Evolutionary conservation across 2,888 invertebrate genomes (phyloP), one percentile per base, ranked within the genome.

Genomic region (Oeneis ivallda): DNA sequence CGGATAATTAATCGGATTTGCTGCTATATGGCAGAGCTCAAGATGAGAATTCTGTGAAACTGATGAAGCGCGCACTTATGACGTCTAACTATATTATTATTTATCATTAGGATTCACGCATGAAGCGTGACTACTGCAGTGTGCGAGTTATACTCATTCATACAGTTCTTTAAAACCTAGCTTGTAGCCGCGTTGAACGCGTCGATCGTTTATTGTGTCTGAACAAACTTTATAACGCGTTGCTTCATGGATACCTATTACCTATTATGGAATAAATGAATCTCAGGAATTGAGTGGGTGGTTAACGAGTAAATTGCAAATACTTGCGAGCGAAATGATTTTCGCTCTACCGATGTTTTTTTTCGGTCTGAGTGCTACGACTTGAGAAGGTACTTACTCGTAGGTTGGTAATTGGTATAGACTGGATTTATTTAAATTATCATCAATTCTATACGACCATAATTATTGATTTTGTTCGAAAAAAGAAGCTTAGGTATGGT

Each of bases 221-320:
- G 47, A 9, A 9, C 17, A 15, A 17, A 17, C 47, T 2, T 47
- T 26, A 15, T 52, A 56, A 49, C 63, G n/a, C 41, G 47, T 54
- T 60, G 50, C 49, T 65, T 41, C 54, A 56, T 43, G 49, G n/a
- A 50, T 49, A 47, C 62, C 54, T 50, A 49, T n/a, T 56, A 19
- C 41, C 56, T 58, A 43, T 45, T 54, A 52, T 32, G 43, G 62
- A 43, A 62, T 62, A 62, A 62, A 53, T 45, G 50, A 61, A 62
- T 45, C 62, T 45, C 50, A 49, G 53, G 62, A 34, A 45, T 53
- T 43, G 53, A 26, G 62, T 62, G 52, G 62, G 62, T 34, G 62
- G 52, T 32, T 50, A 37, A 61, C 52, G 26, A 52, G 61, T 17
- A 52, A 41, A 61, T 52, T 61, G 52, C 61, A 50, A 41, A 52